phyloP scores from a whole-genome alignment of 2,888 invertebrate species.

The Adelognathus sp. region DNA sequence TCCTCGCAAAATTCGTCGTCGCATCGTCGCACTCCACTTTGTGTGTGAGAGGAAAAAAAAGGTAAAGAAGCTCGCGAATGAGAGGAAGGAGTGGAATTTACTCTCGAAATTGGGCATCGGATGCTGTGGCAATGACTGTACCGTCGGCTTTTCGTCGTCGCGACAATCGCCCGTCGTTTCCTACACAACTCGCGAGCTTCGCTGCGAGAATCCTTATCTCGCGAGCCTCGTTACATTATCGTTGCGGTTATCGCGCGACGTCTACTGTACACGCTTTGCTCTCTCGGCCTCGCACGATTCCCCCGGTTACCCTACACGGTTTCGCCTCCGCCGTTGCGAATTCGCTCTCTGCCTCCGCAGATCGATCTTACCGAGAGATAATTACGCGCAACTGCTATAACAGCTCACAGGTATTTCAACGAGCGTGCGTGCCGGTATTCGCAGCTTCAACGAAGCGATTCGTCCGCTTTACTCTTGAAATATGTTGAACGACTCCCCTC shows the following conservation, averaged over 20 bases:
- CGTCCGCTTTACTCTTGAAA: not conserved
- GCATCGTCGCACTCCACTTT: conserved; percentile 21
- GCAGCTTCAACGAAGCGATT: not conserved
- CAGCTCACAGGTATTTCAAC: conserved; percentile 9
- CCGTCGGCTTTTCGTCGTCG: conserved; percentile 54
- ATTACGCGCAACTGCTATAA: conserved; percentile 14
- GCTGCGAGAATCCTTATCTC: conserved; percentile 70
- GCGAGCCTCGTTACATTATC: conserved; percentile 72
- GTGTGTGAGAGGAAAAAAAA: conserved; percentile 12
- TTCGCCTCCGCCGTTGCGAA: conserved; percentile 44
- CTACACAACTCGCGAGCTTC: conserved; percentile 35
- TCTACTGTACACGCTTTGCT: conserved; percentile 54
- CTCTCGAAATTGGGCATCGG: conserved; percentile 5
- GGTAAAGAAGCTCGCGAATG: not conserved
- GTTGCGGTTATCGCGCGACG: conserved; percentile 72
- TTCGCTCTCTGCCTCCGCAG: conserved; percentile 7
- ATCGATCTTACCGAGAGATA: conserved; percentile 49
- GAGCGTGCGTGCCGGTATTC: conserved; percentile 1
- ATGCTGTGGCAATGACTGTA: conserved; percentile 41
- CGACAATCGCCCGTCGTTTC: conserved; percentile 14
- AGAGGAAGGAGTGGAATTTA: conserved; percentile 3
- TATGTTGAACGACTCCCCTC: conserved; percentile 8
- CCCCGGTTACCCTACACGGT: conserved; percentile 44
- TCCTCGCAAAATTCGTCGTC: conserved; percentile 21
- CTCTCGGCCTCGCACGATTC: conserved; percentile 56